A percentile compares a stretch with the other conserved stretches of the same genome.
phyloP scores from a whole-genome alignment of 2,888 invertebrate genomes.

The Macrosoma leucophasiata region DNA sequence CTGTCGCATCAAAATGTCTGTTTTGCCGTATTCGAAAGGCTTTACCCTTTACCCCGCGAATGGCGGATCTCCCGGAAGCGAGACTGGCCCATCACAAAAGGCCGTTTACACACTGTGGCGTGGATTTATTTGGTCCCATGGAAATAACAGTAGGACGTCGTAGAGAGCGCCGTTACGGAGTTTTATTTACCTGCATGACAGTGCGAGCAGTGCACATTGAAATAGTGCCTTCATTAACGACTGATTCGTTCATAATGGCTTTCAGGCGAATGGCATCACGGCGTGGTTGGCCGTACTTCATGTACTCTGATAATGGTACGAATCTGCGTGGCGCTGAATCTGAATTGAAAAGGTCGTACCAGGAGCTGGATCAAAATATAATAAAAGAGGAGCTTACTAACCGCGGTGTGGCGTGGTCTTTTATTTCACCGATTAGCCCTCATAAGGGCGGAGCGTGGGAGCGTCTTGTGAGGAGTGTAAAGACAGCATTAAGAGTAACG shows the following conservation, averaged over 20 bases:
- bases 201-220: slow-evolving; percentile 25
- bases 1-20: slow-evolving; percentile 9
- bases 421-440: slow-evolving; percentile 16
- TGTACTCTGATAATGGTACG: slow-evolving; percentile 24
- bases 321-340: slow-evolving; percentile 23
- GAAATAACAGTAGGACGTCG: slow-evolving; percentile 17
- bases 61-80: slow-evolving; percentile 16
- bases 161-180: slow-evolving; percentile 19
- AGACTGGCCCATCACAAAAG: slow-evolving; percentile 15
- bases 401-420: slow-evolving; percentile 11
- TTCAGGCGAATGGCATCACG: slow-evolving; percentile 25
- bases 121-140: slow-evolving; percentile 23
- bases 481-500: slow-evolving; percentile 10
- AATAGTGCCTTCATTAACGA: slow-evolving; percentile 14
- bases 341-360: slow-evolving; percentile 15
- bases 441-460: slow-evolving; percentile 21
- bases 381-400: slow-evolving; percentile 6
- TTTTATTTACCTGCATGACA: slow-evolving; percentile 25
- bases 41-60: slow-evolving; percentile 1
- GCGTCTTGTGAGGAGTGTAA: slow-evolving; percentile 13
- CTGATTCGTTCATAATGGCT: slow-evolving; percentile 26
- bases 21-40: slow-evolving; percentile 9
- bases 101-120: slow-evolving; percentile 12
- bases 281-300: slow-evolving; percentile 18
- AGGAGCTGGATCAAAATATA: slow-evolving; percentile 8